Conservation (phyloP, 1,140 invertebrate genomes). For the Drosophila kepulauana region DNA sequence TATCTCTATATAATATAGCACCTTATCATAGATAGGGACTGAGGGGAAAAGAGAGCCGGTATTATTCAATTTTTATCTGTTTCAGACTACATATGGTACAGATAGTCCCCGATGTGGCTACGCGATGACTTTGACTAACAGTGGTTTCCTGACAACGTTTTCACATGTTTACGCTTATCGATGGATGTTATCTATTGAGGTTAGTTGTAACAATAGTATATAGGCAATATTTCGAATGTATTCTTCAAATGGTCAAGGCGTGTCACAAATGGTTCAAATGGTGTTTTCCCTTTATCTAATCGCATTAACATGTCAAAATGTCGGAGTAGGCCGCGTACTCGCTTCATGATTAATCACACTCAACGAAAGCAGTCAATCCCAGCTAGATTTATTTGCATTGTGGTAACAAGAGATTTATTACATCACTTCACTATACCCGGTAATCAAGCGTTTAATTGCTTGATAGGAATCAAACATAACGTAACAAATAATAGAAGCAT, state of each 20-base stretch:
- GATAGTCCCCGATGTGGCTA: background rate
- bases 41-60: background rate
- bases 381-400: background rate
- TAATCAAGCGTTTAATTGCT: background rate
- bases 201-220: slow-evolving; percentile 28
- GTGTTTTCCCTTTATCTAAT: slow-evolving; percentile 21
- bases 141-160: too few relatives aligned
- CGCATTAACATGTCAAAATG: background rate
- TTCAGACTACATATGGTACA: background rate
- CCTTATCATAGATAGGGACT: background rate
- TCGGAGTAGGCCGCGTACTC: background rate
- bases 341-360: slow-evolving; percentile 8
- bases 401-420: background rate
- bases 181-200: slow-evolving; percentile 41
- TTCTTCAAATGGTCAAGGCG: slow-evolving; percentile 18
- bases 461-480: too few relatives aligned
- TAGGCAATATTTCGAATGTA: background rate
- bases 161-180: slow-evolving; percentile 32
- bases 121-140: background rate
- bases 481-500: too few relatives aligned
- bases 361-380: background rate
- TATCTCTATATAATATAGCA: slow-evolving; percentile 1
- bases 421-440: background rate
- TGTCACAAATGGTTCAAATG: slow-evolving; percentile 9
- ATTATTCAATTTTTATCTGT: background rate